Base-by-base conservation (phyloP, 1,140 invertebrate species). In the Melitaea cinxia region DNA sequence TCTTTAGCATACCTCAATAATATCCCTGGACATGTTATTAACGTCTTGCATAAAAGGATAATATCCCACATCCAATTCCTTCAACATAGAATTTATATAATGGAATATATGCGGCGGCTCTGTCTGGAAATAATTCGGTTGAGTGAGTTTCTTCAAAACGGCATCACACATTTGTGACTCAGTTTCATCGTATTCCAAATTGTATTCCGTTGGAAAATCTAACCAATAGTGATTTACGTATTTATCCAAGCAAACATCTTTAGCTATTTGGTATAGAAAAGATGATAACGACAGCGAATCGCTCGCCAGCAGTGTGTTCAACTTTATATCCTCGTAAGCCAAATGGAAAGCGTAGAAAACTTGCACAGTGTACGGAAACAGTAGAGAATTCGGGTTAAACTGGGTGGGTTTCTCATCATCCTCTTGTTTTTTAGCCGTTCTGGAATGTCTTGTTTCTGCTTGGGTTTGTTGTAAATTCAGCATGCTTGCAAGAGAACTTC, bases 301-400 rank as follows among this genome's bases (percentile, higher is more conserved):
- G 58, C 95, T 93, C 17, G 92, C 93, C 65, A 95, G 91, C 1
- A 96, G 88, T 0, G 93, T 92, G 77, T 97, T 95, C 30, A 98
- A 82, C 85, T 98, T 98, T 0, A 97, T 92, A 79, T 98, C 97
- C 92, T 98, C 97, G 84, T 98, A 98, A 0, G 98, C 90, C 9
- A 98, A 90, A 91, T 99, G 98, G 30, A 99, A 91, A 0, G 95
- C 93, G 84, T 95, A 97, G 39, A 98, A 91, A 23, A 98, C 92
- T 24, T 95, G 86, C 12, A 95, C 92, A 7, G 97, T 93, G 75
- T 96, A 94, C 0, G 93, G 92, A 79, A 96, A 98, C 0, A 98
- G 88, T 14, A 94, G 82, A 1, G 95, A 93, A 66, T 93, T 93
- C 0, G 88, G 89, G 62, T 95, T 95, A 23, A 96, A 93, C 72